Conservation (phyloP, 2,888 invertebrate species). For the Prenolepis imparis region DNA sequence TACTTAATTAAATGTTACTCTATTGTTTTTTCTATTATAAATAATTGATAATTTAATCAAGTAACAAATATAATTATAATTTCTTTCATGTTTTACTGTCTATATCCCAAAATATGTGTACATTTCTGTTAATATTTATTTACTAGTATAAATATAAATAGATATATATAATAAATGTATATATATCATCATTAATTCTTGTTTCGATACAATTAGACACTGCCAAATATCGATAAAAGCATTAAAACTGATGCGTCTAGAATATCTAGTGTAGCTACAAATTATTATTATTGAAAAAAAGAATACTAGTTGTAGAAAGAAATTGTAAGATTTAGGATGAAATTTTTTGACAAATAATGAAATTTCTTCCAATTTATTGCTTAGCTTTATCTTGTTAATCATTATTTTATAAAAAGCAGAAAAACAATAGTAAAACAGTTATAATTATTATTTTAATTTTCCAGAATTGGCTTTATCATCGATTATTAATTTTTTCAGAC, state of each 20-base stretch:
- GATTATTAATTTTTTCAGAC: constrained; percentile 86
- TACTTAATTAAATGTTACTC: neutral
- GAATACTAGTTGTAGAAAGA: neutral
- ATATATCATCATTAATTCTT: neutral
- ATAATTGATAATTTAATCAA: neutral
- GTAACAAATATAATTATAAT: neutral
- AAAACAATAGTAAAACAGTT: neutral
- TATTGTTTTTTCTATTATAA: neutral
- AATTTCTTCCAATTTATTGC: too few relatives aligned
- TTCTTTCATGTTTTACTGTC: neutral
- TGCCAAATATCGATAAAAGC: neutral
- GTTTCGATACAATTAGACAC: neutral
- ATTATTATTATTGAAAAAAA: neutral
- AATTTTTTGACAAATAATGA: neutral
- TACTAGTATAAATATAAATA: neutral
- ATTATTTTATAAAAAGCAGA: neutral
- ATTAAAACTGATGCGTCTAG: neutral
- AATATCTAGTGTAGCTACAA: neutral
- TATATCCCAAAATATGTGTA: neutral
- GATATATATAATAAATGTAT: neutral
- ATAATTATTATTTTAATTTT: neutral
- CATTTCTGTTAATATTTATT: neutral
- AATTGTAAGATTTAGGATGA: neutral
- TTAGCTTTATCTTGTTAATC: neutral
- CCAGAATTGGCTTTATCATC: neutral